phyloP scores from a whole-genome alignment of 2,888 invertebrate species.

The Patella caerulea region DNA sequence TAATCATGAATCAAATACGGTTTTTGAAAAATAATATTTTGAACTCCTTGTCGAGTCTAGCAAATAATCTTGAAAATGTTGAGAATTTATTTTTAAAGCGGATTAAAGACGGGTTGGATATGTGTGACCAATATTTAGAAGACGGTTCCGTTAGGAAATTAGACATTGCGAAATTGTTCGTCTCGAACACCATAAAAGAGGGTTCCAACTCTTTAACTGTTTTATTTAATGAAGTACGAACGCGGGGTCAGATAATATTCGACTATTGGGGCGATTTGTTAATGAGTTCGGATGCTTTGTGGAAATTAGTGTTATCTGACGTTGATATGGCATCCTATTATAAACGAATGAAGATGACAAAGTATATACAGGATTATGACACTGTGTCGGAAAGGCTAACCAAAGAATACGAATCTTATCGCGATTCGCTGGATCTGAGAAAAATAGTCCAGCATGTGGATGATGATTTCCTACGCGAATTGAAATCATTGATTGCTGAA shows the following conservation, averaged over 20 bases:
- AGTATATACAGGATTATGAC: constrained; percentile 34
- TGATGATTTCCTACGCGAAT: constrained; percentile 35
- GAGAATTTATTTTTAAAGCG: constrained; percentile 13
- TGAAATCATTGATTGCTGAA: constrained; percentile 36
- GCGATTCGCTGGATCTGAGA: constrained; percentile 35
- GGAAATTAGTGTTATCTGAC: constrained; percentile 41
- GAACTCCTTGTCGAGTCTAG: constrained; percentile 18
- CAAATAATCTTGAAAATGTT: constrained; percentile 2
- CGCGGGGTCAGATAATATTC: constrained; percentile 38
- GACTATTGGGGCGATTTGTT: constrained; percentile 43
- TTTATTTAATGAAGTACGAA: constrained; percentile 46
- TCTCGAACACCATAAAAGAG: constrained; percentile 28
- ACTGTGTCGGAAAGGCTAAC: constrained; percentile 24
- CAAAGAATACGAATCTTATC: constrained; percentile 9
- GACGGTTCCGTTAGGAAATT: constrained; percentile 31
- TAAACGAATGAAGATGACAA: constrained; percentile 21
- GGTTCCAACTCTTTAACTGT: constrained; percentile 33
- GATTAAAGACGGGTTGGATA: constrained; percentile 12
- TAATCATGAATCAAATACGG: constrained; percentile 25
- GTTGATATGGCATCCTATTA: constrained; percentile 39
- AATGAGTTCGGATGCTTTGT: constrained; percentile 30
- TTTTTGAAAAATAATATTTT: constrained; percentile 17
- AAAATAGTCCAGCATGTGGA: constrained; percentile 38
- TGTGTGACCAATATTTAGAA: constrained; percentile 26
- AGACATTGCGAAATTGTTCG: constrained; percentile 35